Evolutionary conservation across 2,113 vertebrate genomes (phyloP).

Genomic region (Capreolus pygargus): DNA sequence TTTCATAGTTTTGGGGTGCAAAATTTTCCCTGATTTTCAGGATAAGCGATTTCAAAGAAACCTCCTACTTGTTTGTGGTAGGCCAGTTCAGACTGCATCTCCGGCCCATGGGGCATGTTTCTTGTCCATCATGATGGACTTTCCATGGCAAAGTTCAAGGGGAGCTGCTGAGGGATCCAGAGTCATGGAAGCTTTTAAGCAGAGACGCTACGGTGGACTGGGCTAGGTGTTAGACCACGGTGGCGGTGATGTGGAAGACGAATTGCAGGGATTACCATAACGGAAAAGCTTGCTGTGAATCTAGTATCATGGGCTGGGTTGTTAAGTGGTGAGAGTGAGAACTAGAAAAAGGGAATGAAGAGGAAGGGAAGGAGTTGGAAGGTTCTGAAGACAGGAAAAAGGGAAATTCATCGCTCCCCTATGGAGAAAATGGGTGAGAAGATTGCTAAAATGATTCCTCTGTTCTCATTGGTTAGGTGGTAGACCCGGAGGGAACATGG

Average conservation of each 20-base stretch:
- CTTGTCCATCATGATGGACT: background rate
- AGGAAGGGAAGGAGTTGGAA: background rate
- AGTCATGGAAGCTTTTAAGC: background rate
- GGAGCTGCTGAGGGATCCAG: background rate
- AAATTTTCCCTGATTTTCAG: background rate
- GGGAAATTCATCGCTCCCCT: background rate
- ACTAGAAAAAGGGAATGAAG: background rate
- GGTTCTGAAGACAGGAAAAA: background rate
- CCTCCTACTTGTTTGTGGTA: fast-evolving
- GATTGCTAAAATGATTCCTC: background rate
- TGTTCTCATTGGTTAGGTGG: background rate
- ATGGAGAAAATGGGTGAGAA: background rate
- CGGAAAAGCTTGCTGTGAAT: background rate
- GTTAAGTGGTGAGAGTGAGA: background rate
- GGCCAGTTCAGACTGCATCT: background rate
- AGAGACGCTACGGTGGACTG: background rate
- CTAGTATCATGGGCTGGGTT: no score
- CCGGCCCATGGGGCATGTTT: background rate
- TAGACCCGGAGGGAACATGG: background rate
- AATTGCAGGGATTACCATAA: background rate
- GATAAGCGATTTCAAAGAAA: background rate
- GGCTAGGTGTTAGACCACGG: no score
- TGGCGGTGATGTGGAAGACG: background rate
- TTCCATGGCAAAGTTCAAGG: background rate
- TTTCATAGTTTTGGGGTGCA: background rate